phyloP scores from a whole-genome alignment of 1,140 invertebrate genomes.

The Cydia fagiglandana region DNA sequence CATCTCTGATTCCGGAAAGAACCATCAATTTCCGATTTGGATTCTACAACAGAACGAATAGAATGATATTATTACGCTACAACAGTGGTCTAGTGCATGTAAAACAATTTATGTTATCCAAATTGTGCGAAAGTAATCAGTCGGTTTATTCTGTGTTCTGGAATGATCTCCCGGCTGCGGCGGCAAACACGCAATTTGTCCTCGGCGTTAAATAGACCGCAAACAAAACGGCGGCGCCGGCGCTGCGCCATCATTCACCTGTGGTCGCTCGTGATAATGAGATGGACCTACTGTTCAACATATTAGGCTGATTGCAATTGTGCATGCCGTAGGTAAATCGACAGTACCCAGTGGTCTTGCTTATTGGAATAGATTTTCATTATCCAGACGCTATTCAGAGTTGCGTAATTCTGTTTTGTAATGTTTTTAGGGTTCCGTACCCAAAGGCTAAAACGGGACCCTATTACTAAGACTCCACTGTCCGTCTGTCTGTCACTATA shows the following conservation, averaged over 20 bases:
- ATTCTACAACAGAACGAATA: conserved; percentile 44
- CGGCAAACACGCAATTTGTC: conserved; percentile 77
- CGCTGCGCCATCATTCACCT: conserved; percentile 74
- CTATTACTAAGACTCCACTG: too few relatives aligned
- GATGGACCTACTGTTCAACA: conserved; percentile 76
- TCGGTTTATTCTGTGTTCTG: conserved; percentile 65
- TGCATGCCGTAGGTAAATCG: conserved; percentile 47
- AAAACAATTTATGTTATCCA: conserved; percentile 58
- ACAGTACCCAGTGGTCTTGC: conserved; percentile 37
- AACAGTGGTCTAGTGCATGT: conserved; percentile 25
- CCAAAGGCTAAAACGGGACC: too few relatives aligned
- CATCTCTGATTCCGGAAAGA: background rate
- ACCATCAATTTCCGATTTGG: conserved; percentile 43
- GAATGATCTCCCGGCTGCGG: conserved; percentile 69
- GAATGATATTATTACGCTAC: background rate
- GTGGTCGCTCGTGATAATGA: conserved; percentile 77
- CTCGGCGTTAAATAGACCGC: conserved; percentile 75
- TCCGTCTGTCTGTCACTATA: too few relatives aligned
- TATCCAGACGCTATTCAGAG: background rate
- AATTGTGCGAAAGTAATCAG: conserved; percentile 71
- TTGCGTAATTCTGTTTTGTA: background rate
- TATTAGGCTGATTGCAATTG: conserved; percentile 77
- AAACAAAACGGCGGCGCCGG: conserved; percentile 73
- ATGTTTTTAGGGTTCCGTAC: background rate
- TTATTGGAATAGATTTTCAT: conserved; percentile 22